A percentile compares a stretch with the other conserved stretches of the same genome.
These are phyloP conservation scores for Salvelinus alpinus DNA, from an alignment of 2,113 vertebrate genomes.

Conservation along the genomic window DNA sequence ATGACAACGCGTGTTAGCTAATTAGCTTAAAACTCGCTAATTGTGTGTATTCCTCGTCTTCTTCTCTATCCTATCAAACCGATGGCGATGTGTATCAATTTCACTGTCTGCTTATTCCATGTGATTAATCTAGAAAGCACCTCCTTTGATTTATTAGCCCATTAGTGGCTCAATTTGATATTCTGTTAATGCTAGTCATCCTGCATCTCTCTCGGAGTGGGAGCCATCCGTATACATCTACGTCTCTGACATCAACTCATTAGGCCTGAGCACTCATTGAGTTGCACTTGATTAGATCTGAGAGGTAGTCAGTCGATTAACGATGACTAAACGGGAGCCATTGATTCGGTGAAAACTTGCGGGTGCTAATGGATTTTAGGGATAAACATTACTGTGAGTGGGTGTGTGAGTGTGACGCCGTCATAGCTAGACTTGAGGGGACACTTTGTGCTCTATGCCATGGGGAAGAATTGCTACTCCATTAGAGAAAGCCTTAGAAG, in stretches of 20 bases:
- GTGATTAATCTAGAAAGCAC: conserved; percentile 51
- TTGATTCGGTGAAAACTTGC: conserved; percentile 45
- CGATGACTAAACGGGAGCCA: conserved; percentile 41
- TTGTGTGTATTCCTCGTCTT: not conserved
- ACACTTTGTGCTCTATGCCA: not conserved
- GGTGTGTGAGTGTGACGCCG: conserved; percentile 4
- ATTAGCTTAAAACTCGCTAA: not conserved
- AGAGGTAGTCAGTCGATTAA: conserved; percentile 53
- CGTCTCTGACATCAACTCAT: conserved; percentile 52
- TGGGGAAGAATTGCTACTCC: not conserved
- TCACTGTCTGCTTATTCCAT: conserved; percentile 46
- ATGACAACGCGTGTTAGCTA: not conserved
- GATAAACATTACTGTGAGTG: conserved; percentile 43
- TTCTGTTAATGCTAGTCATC: conserved; percentile 19
- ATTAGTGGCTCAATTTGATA: conserved; percentile 49
- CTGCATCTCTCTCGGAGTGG: conserved; percentile 28
- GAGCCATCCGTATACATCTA: conserved; percentile 52
- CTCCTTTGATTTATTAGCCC: conserved; percentile 58
- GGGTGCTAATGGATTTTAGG: conserved; percentile 35
- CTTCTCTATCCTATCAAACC: not conserved
- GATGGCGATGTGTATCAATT: not conserved
- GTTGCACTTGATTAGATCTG: conserved; percentile 39
- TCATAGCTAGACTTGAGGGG: not conserved
- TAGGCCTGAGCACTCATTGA: conserved; percentile 54
- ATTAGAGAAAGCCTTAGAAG: not conserved